These are phyloP conservation scores for Babylonia areolata DNA, from an alignment of 1,140 invertebrate species.

Conservation along the genomic window DNA sequence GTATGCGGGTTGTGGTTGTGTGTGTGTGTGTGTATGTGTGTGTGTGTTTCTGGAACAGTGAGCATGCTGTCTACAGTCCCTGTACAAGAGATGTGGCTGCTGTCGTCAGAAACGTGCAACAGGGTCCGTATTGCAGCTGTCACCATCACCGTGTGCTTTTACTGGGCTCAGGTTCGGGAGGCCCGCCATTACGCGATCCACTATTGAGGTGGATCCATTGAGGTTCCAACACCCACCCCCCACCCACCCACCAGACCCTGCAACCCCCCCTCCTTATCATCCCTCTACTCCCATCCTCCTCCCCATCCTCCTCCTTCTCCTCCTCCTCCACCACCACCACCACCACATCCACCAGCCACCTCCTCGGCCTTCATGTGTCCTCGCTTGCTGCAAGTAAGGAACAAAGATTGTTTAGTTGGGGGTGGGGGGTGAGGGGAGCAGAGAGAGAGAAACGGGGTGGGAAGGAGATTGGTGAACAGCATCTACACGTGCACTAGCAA, in stretches of 20 bases:
- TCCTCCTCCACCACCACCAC: background rate
- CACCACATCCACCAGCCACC: background rate
- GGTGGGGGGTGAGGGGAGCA: background rate
- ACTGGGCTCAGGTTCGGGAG: slow-evolving; percentile 22
- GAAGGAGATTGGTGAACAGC: background rate
- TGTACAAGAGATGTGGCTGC: slow-evolving; percentile 20
- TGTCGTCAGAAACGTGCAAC: slow-evolving; percentile 18
- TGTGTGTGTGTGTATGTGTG: slow-evolving; percentile 18
- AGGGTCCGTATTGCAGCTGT: slow-evolving; percentile 28
- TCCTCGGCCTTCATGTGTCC: background rate
- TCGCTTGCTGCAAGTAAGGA: slow-evolving; percentile 3
- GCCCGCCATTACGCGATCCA: slow-evolving; percentile 29
- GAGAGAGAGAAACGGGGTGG: background rate
- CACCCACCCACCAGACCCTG: background rate
- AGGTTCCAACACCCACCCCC: background rate
- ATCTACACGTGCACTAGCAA: background rate
- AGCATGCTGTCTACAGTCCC: slow-evolving; percentile 21
- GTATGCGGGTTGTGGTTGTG: too few relatives aligned
- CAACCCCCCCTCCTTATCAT: background rate
- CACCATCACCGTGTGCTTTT: slow-evolving; percentile 17
- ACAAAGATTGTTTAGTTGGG: background rate
- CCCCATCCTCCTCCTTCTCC: background rate
- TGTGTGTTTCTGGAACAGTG: too few relatives aligned
- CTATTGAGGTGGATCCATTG: too few relatives aligned
- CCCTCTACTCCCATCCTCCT: background rate